These are phyloP conservation scores for Drosophila guanche DNA, from an alignment of 1,140 invertebrate genomes.

Conservation along the genomic window DNA sequence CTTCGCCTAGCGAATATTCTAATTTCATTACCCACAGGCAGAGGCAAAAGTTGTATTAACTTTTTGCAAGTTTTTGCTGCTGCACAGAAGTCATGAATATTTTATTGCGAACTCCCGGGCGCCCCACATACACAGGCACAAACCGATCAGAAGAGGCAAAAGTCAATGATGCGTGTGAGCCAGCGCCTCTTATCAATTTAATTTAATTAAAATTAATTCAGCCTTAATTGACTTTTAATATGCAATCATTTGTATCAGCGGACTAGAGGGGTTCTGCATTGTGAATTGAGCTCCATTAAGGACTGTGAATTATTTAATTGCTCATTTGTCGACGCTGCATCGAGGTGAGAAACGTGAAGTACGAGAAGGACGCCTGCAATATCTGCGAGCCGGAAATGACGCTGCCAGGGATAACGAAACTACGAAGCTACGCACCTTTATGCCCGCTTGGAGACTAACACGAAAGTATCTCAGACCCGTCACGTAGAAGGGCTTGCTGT, in stretches of 20 bases:
- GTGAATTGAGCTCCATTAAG: constrained; percentile 51
- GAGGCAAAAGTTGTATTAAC: constrained; percentile 63
- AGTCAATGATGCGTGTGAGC: constrained; percentile 58
- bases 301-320: constrained; percentile 62
- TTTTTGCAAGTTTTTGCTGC: constrained; percentile 58
- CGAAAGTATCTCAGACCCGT: constrained; percentile 71
- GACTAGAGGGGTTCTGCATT: constrained; percentile 19
- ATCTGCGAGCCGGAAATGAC: constrained; percentile 32
- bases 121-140: background rate
- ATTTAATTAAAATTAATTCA: constrained; percentile 78
- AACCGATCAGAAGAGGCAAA: constrained; percentile 33
- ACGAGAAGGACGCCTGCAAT: constrained; percentile 60
- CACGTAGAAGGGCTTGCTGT: constrained; percentile 64
- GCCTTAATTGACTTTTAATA: constrained; percentile 79
- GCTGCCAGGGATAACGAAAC: background rate
- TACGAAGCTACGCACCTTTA: constrained; percentile 41
- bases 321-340: constrained; percentile 59
- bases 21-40: constrained; percentile 48
- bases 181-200: constrained; percentile 63
- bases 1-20: constrained; percentile 31
- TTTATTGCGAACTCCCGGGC: constrained; percentile 59
- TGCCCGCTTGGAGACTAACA: constrained; percentile 59
- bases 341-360: constrained; percentile 65
- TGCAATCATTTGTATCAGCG: constrained; percentile 68
- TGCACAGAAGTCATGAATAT: constrained; percentile 61